Percentiles rank a stretch among this genome's conserved stretches.
phyloP scores from a whole-genome alignment of 2,888 invertebrate genomes.

The Drosophila prostipennis region DNA sequence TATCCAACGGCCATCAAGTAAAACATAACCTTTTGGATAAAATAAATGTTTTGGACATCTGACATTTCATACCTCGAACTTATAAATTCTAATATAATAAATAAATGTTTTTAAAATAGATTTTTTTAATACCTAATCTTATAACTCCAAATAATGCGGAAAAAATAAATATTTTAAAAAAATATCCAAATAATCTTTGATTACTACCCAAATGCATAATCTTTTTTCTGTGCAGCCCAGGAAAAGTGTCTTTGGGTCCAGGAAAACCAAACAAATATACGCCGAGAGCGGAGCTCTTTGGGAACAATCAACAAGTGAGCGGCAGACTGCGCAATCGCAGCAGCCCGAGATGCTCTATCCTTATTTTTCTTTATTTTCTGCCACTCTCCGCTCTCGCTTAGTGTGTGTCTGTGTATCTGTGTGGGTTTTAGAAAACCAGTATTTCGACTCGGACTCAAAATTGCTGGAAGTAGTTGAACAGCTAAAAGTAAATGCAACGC shows the following conservation, averaged over 20 bases:
- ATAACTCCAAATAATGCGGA: too few species aligned
- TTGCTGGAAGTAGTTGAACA: conserved; percentile 32
- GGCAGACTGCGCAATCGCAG: conserved; percentile 62
- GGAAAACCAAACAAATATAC: conserved; percentile 21
- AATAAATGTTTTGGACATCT: too few species aligned
- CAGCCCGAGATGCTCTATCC: conserved; percentile 35
- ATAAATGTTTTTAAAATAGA: too few species aligned
- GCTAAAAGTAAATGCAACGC: conserved; percentile 49
- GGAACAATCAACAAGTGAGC: conserved; percentile 41
- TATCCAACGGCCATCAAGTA: too few species aligned
- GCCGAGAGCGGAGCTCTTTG: conserved; percentile 28
- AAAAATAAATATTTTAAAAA: too few species aligned
- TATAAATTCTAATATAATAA: too few species aligned
- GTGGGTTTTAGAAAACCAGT: conserved; percentile 73
- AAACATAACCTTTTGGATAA: too few species aligned
- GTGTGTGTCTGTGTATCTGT: conserved; percentile 17
- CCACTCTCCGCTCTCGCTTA: conserved; percentile 12
- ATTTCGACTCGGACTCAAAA: conserved; percentile 52
- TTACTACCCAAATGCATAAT: background rate
- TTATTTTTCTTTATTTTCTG: background rate
- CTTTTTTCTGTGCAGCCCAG: background rate
- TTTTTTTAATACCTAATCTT: too few species aligned
- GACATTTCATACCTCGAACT: too few species aligned
- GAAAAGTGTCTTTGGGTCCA: conserved; percentile 49
- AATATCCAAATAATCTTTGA: too few species aligned